Base-by-base conservation (phyloP, 2,113 vertebrate species). In the Saccopteryx leptura region DNA sequence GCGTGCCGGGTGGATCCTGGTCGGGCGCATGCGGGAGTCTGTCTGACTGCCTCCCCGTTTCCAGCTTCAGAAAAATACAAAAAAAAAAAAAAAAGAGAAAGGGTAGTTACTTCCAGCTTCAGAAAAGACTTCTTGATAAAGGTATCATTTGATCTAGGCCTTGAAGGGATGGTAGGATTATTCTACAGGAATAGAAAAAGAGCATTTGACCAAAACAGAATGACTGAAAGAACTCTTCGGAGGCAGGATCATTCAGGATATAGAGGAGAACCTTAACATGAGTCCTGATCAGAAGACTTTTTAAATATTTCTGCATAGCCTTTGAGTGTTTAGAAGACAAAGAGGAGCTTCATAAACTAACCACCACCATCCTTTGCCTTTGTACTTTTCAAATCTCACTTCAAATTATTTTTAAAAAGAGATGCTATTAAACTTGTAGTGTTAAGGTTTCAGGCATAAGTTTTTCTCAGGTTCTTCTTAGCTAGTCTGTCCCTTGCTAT, bases 351-450 rank as follows among this genome's bases (percentile, higher is more conserved):
- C 54, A n/a, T 28, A 69, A 79, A 91, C 66, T 68, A 90, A 26
- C 56, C 68, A 95, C 75, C 28, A 91, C 23, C 5, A 33, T 72
- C 76, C 39, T 87, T 50, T 88, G 48, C 31, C 68, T 76, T 75
- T 39, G 72, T 50, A 84, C 10, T 39, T 39, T 39, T 39, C n/a
- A 78, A 84, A 89, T 46, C n/a, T 61, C 31, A 86, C 4, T 94
- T 75, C 23, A 93, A 82, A 21, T 93, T 93, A 74, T 9, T 93
- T 23, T 71, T 48, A 54, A 72, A 86, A 63, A 75, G 28, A 86
- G n/a, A 79, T 6, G n/a, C 39, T 60, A 50, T 9, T 69, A n/a
- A 95, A 87, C 4, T 71, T 91, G 1, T 3, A 6, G 24, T 76
- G 90, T 85, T n/a, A 91, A 86, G 33, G 13, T 56, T 86, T 74